Evolutionary conservation across 1,140 invertebrate species (phyloP), one percentile per base, ranked within the genome.

Genomic region (Triops cancriformis): DNA sequence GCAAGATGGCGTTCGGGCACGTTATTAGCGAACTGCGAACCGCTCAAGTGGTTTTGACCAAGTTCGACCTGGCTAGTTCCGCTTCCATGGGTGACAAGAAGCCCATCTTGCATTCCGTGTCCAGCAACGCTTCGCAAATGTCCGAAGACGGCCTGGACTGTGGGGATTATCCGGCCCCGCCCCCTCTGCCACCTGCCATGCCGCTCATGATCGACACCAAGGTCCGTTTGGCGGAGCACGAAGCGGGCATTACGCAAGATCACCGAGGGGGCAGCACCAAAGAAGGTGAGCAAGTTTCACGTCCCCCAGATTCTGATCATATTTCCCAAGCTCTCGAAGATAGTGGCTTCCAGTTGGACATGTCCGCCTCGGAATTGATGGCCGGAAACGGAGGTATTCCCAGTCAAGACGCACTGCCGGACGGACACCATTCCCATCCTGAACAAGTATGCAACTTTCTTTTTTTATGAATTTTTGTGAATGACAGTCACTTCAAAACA

Each of bases 11-110:
- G 2, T 76, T 51, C 23, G 75, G 75, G 31, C 26, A 76, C 43
- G 75, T 76, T 23, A 76, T 76, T 18, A 76, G 42, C 27, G 75
- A 76, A 51, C 28, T 76, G 75, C 43, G 64, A n/a, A 64, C 51
- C 10, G 51, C 51, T 10, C 51, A 64, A 9, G 51, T 10, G 51
- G 51, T 64, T 23, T n/a, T 64, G 51, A 64, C 18, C 51, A 64
- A 64, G 14, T 64, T 64, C 6, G 51, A 64, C 5, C 6, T 64
- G 18, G 10, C 5, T 6, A 18, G 23, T 18, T 6, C 51, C 10
- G 31, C 7, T 7, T 64, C 51, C 18, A 6, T 12, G 10, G 51
- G 18, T 5, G 51, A 64, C n/a, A 64, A 10, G 51, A 64, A 64
- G 23, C 51, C 51, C 14, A 64, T 64, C 14, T 23, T 64, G 51